phyloP scores from a whole-genome alignment of 2,888 invertebrate species.

The Tridacna crocea region DNA sequence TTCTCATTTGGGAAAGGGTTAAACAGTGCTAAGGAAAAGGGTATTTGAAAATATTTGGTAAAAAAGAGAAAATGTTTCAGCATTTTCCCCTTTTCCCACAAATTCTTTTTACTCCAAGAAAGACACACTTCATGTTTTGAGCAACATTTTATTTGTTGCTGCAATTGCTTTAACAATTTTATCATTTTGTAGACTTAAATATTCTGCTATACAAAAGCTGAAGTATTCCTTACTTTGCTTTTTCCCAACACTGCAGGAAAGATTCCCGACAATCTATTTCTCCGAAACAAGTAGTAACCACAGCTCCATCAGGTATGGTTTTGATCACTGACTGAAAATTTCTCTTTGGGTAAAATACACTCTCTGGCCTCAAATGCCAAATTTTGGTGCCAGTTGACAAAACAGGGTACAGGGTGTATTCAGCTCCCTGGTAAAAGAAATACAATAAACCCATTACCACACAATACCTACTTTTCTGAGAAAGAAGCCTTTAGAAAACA shows the following conservation, averaged over 20 bases:
- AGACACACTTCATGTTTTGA: too few relatives aligned
- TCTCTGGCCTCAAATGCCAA: slow-evolving; percentile 64
- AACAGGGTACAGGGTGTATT: slow-evolving; percentile 51
- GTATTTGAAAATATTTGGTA: too few relatives aligned
- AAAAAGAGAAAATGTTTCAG: too few relatives aligned
- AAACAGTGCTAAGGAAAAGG: too few relatives aligned
- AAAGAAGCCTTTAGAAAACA: slow-evolving; percentile 3
- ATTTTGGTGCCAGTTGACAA: slow-evolving; percentile 68
- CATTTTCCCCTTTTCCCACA: too few relatives aligned
- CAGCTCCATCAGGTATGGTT: slow-evolving; percentile 57
- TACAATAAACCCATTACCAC: neutral
- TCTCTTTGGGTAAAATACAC: slow-evolving; percentile 63
- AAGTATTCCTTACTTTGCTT: slow-evolving; percentile 55
- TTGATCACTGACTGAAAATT: slow-evolving; percentile 61
- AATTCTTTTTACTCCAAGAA: too few relatives aligned
- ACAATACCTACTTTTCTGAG: too few relatives aligned
- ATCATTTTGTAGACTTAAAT: too few relatives aligned
- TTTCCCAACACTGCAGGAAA: slow-evolving; percentile 63
- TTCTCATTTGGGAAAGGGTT: too few relatives aligned
- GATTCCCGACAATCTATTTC: slow-evolving; percentile 70
- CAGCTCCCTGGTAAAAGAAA: slow-evolving; percentile 41
- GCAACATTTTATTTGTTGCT: too few relatives aligned
- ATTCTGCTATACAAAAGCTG: too few relatives aligned
- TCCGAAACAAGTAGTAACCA: slow-evolving; percentile 62
- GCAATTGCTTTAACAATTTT: too few relatives aligned